These are phyloP conservation scores for Bombyx mori DNA, from an alignment of 1,140 invertebrate species.

Conservation along the genomic window ASM3026992v2 NC_085112.1:6275001-6275500, in stretches of 20 bases:
- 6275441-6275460: conserved; percentile 66
- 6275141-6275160: too few species aligned
- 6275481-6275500: conserved; percentile 61
- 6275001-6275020: conserved; percentile 18
- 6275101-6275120: too few species aligned
- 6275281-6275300: neutral
- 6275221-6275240: too few species aligned
- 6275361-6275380: conserved; percentile 38
- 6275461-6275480: conserved; percentile 63
- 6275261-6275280: too few species aligned
- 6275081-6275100: too few species aligned
- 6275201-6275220: too few species aligned
- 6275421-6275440: conserved; percentile 51
- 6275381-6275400: conserved; percentile 66
- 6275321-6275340: conserved; percentile 13
- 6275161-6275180: too few species aligned
- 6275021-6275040: neutral
- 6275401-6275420: conserved; percentile 58
- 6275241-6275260: too few species aligned
- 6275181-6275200: too few species aligned
- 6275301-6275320: neutral
- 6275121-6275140: too few species aligned
- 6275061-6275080: too few species aligned
- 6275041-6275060: too few species aligned
- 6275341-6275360: conserved; percentile 23